phyloP scores from a whole-genome alignment of 2,113 vertebrate species.

The Egretta garzetta region DNA sequence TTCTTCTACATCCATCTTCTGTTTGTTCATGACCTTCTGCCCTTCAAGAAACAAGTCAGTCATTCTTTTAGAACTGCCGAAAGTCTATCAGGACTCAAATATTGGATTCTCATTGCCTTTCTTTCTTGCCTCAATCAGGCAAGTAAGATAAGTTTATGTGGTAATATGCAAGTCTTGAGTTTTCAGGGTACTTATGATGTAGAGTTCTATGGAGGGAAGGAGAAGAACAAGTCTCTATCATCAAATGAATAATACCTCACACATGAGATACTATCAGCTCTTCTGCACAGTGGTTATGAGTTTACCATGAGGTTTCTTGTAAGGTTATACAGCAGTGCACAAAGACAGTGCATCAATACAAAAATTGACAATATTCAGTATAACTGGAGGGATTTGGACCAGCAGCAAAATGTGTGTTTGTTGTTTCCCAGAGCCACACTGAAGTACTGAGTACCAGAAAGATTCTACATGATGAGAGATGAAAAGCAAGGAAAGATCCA shows the following conservation, averaged over 20 bases:
- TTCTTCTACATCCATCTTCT: background rate
- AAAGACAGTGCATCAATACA: background rate
- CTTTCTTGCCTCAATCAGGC: background rate
- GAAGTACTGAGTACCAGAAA: background rate
- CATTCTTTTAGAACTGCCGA: background rate
- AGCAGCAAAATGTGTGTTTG: background rate
- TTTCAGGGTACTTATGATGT: background rate
- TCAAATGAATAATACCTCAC: background rate
- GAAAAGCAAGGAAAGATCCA: background rate
- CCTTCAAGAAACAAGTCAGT: background rate
- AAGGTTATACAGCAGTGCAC: background rate
- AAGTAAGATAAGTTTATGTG: background rate
- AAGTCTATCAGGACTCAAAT: background rate
- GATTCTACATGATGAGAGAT: background rate
- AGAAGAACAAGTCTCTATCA: background rate
- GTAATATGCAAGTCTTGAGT: background rate
- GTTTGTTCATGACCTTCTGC: background rate
- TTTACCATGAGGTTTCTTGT: background rate
- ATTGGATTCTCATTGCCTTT: background rate
- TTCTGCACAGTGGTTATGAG: background rate
- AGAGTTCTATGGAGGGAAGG: background rate
- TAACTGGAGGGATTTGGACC: background rate
- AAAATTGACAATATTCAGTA: background rate
- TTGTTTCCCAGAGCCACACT: background rate
- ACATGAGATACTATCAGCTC: background rate